These are phyloP conservation scores for Pristiophorus japonicus DNA, from an alignment of 2,113 vertebrate genomes.

Conservation along the genomic window DNA sequence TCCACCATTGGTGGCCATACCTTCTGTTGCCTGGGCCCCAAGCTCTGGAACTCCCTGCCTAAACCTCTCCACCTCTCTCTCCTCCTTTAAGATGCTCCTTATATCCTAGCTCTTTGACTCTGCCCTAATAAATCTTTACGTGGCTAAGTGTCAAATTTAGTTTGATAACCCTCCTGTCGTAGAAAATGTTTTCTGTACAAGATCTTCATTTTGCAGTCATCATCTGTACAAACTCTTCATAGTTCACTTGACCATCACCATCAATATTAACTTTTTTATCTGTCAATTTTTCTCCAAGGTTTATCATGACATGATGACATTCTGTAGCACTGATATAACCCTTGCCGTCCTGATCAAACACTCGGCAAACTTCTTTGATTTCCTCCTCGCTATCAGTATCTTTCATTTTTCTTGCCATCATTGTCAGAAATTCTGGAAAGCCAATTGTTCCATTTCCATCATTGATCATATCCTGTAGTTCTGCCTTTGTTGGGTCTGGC, in stretches of 20 bases:
- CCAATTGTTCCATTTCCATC: conserved; percentile 99
- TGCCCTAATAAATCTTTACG: too few relatives aligned
- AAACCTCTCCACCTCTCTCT: too few relatives aligned
- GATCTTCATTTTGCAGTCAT: conserved; percentile 99
- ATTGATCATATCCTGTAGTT: conserved; percentile 98
- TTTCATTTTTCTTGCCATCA: conserved; percentile 99
- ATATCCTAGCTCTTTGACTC: too few relatives aligned
- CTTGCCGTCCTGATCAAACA: conserved; percentile 99
- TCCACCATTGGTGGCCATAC: too few relatives aligned
- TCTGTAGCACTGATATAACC: conserved; percentile 98
- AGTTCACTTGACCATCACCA: conserved; percentile 99
- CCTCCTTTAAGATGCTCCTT: too few relatives aligned
- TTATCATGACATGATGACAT: conserved; percentile 98
- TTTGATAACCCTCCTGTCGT: too few relatives aligned
- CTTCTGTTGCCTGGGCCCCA: too few relatives aligned
- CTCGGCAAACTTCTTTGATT: conserved; percentile 99
- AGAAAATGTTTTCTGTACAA: conserved; percentile 91
- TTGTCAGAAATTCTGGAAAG: conserved; percentile 96
- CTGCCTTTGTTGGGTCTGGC: conserved; percentile 95
- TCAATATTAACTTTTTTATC: conserved; percentile 98
- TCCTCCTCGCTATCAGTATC: conserved; percentile 98
- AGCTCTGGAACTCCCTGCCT: too few relatives aligned
- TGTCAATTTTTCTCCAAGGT: conserved; percentile 96
- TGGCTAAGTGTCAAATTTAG: too few relatives aligned
- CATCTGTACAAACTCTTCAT: conserved; percentile 99